Evolutionary conservation across 2,113 vertebrate genomes (phyloP), one percentile per base, ranked within the genome.

Genomic region (Phrynosoma platyrhinos): DNA sequence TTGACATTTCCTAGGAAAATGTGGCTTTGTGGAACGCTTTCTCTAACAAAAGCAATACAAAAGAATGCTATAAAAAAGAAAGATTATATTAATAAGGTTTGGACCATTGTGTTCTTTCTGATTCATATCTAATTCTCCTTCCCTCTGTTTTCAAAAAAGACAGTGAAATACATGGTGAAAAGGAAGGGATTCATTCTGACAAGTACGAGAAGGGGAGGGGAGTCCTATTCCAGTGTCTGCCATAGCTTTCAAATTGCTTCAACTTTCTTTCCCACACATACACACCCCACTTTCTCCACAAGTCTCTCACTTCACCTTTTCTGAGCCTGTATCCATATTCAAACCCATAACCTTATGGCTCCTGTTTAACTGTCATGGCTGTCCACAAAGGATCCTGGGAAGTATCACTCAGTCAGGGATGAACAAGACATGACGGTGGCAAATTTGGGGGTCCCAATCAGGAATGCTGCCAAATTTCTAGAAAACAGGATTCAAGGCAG

Each of bases 211-310:
- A 83, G 9, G 27, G 82, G 42, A 10, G 69, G 9, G 27, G 82
- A 25, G 14, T 47, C 16, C 5, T 42, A 9, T 18, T 47, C 47
- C 47, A 47, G 7, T 47, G 47, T 47, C 62, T 36, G 30, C n/a
- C 0, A 0, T 0, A 69, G 32, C 27, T 12, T 72, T 12, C 18
- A 32, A 72, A 72, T 12, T 14, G 1, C 30, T 72, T 10, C 69
- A 72, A 3, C 69, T 71, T 30, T 71, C 10, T 30, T 27, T 30
- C 69, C 30, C n/a, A 4, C 13, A 14, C 58, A 62, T 4, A 18
- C 13, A 62, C 58, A 62, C 58, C 13, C 58, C 2, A 62, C 13
- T 62, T 2, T 18, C 58, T 12, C 12, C 69, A n/a, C 9, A 13
- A 32, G 30, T n/a, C n/a, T 14, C 13, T 72, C 69, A 2, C 32